phyloP scores from a whole-genome alignment of 2,888 invertebrate genomes.

The Tetanocera ferruginea region DNA sequence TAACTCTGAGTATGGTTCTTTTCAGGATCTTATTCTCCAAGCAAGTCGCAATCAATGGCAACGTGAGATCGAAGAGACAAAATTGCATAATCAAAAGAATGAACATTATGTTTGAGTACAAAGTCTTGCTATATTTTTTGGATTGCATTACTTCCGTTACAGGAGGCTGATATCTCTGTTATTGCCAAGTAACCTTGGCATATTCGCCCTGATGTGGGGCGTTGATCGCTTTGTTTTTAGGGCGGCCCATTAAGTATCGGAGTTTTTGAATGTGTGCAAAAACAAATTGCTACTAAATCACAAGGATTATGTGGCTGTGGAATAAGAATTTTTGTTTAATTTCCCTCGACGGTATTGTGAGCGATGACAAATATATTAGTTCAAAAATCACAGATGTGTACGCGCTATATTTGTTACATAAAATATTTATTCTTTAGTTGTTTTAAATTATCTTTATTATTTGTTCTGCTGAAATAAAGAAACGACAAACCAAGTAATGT shows the following conservation, averaged over 20 bases:
- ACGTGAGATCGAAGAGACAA: slow-evolving; percentile 28
- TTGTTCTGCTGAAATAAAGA: too few species aligned
- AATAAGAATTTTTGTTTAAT: too few species aligned
- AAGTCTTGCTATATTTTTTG: not conserved
- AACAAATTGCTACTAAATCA: too few species aligned
- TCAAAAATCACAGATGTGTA: too few species aligned
- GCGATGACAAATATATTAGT: too few species aligned
- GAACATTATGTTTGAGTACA: slow-evolving; percentile 17
- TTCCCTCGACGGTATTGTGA: too few species aligned
- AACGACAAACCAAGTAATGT: too few species aligned
- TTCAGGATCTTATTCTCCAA: slow-evolving; percentile 61
- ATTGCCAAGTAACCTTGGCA: not conserved
- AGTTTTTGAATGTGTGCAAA: too few species aligned
- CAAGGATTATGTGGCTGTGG: too few species aligned
- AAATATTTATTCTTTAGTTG: too few species aligned
- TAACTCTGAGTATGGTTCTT: slow-evolving; percentile 59
- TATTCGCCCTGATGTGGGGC: not conserved
- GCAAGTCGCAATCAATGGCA: slow-evolving; percentile 57
- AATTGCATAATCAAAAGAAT: slow-evolving; percentile 1
- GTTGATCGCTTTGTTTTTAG: not conserved
- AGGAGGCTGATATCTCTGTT: not conserved
- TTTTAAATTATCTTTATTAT: too few species aligned
- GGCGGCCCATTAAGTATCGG: not conserved
- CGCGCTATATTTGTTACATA: too few species aligned
- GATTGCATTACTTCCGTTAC: not conserved